phyloP scores from a whole-genome alignment of 2,797 vertebrate species.

The Cuniculus paca region DNA sequence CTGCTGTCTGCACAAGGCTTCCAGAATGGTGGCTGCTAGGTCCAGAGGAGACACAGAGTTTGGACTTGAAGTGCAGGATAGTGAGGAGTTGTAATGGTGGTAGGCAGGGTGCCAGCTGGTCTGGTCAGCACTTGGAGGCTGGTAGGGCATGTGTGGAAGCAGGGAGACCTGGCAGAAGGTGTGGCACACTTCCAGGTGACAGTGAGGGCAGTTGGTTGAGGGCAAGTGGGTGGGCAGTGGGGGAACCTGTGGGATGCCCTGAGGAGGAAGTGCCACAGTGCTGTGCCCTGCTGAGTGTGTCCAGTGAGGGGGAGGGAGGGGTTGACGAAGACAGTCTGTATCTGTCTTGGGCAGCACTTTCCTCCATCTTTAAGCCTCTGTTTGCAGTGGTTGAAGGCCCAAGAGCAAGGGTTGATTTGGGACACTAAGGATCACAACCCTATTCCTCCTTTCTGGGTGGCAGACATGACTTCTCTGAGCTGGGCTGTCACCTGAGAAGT shows the following conservation, averaged over 20 bases:
- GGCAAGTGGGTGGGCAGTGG: neutral
- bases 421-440: neutral
- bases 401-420: constrained; percentile 71
- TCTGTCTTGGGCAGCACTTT: neutral
- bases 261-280: neutral
- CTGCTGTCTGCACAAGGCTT: neutral
- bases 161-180: neutral
- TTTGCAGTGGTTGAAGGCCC: constrained; percentile 21
- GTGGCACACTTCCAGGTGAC: neutral
- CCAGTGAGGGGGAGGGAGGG: too few relatives aligned
- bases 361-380: neutral
- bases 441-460: neutral
- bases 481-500: neutral
- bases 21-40: neutral
- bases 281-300: rapidly evolving
- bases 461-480: neutral
- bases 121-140: neutral
- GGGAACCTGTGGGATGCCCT: neutral
- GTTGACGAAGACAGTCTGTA: neutral
- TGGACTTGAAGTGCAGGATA: neutral
- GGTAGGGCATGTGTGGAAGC: neutral
- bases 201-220: neutral
- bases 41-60: neutral
- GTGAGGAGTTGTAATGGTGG: neutral
- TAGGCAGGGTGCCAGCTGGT: neutral